phyloP scores from a whole-genome alignment of 2,113 vertebrate species.

The Sander lucioperca region DNA sequence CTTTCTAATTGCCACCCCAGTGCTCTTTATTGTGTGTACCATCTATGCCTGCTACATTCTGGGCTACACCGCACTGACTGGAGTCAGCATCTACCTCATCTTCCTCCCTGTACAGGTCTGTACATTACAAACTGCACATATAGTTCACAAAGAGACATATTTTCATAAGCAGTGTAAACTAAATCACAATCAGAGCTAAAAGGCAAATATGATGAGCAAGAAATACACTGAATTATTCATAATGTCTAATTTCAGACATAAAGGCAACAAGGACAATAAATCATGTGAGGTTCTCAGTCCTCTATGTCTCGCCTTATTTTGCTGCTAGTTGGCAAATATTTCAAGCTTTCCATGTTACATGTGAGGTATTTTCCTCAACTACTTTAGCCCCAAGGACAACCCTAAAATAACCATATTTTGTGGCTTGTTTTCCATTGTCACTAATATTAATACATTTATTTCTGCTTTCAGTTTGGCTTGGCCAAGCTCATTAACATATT shows the following conservation, averaged over 20 bases:
- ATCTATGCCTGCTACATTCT: conserved; percentile 82
- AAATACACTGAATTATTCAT: too few relatives aligned
- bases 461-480: conserved; percentile 78
- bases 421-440: not conserved
- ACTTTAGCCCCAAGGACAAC: not conserved
- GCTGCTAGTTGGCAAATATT: not conserved
- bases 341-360: not conserved
- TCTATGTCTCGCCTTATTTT: too few relatives aligned
- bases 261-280: too few relatives aligned
- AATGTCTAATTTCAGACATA: too few relatives aligned
- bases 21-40: conserved; percentile 78
- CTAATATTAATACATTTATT: not conserved
- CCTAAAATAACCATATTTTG: not conserved
- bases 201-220: too few relatives aligned
- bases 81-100: conserved; percentile 76
- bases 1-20: conserved; percentile 76
- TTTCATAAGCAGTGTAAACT: too few relatives aligned
- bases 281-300: too few relatives aligned
- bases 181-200: too few relatives aligned
- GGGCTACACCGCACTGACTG: conserved; percentile 85
- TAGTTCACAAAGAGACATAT: not conserved
- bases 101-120: conserved; percentile 87
- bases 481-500: conserved; percentile 80
- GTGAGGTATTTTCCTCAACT: not conserved
- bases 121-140: not conserved